Conservation (phyloP, 2,888 invertebrate genomes). For the Hemicrepidius hirtus region DNA sequence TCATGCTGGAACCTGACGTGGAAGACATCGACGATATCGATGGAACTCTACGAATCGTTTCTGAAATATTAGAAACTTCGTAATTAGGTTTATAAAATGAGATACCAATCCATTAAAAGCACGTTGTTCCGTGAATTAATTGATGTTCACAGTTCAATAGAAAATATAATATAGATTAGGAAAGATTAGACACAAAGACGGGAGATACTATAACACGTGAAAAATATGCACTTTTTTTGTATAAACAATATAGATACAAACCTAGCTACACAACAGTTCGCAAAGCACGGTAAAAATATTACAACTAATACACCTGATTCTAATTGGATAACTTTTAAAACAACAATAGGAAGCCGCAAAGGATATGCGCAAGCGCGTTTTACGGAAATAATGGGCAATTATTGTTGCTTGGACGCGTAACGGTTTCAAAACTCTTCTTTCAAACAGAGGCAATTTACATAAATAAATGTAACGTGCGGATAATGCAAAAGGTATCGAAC, state of each 20-base stretch:
- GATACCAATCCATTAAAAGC: neutral
- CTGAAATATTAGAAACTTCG: slow-evolving; percentile 49
- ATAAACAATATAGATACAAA: neutral
- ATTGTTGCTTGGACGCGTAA: slow-evolving; percentile 41
- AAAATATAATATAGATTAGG: neutral
- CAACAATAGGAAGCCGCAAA: slow-evolving; percentile 38
- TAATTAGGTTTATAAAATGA: neutral
- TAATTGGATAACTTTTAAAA: slow-evolving; percentile 44
- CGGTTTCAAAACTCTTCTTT: slow-evolving; percentile 39
- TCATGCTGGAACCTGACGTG: slow-evolving; percentile 64
- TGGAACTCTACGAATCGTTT: slow-evolving; percentile 61
- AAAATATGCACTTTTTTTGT: too few species aligned
- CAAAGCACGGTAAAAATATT: slow-evolving; percentile 20
- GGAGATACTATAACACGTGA: too few species aligned
- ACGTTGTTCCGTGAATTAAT: neutral
- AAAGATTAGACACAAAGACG: slow-evolving; percentile 5
- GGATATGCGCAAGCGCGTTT: slow-evolving; percentile 40
- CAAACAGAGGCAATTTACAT: slow-evolving; percentile 28
- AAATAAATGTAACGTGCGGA: slow-evolving; percentile 15
- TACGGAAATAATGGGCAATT: slow-evolving; percentile 39
- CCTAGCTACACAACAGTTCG: neutral
- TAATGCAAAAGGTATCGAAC: slow-evolving; percentile 25
- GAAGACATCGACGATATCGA: slow-evolving; percentile 64
- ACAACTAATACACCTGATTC: slow-evolving; percentile 34
- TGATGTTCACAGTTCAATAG: neutral